These are phyloP conservation scores for Pomacea canaliculata DNA, from an alignment of 2,888 invertebrate species.

Conservation along the genomic window DNA sequence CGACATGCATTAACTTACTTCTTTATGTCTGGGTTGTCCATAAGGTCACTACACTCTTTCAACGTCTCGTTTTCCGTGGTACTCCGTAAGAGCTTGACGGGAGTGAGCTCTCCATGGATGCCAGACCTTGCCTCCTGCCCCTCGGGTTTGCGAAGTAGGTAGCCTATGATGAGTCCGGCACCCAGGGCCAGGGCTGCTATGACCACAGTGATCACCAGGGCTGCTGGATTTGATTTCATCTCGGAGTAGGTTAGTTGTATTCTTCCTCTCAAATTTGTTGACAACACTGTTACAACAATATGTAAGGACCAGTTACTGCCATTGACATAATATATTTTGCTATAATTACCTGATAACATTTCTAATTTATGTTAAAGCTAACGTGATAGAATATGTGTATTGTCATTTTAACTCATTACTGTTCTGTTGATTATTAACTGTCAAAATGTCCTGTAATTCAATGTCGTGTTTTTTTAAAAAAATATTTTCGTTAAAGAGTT, in stretches of 20 bases:
- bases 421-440: too few species aligned
- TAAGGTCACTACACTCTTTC: neutral
- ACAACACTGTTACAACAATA: neutral
- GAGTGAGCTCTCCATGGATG: neutral
- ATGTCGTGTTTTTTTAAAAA: too few species aligned
- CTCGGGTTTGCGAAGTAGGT: conserved; percentile 33
- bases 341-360: too few species aligned
- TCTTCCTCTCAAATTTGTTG: neutral
- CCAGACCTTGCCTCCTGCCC: too few species aligned
- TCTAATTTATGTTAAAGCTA: too few species aligned
- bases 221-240: conserved; percentile 31
- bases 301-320: neutral
- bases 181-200: conserved; percentile 37
- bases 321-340: too few species aligned
- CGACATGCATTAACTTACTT: neutral
- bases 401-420: too few species aligned
- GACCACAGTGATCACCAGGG: conserved; percentile 37
- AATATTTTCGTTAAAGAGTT: too few species aligned
- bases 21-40: neutral
- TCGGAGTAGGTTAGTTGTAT: neutral
- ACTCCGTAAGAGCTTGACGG: neutral
- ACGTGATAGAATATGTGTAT: too few species aligned
- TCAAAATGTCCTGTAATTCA: too few species aligned
- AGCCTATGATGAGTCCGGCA: conserved; percentile 40
- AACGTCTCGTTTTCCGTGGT: conserved; percentile 17